Conservation (phyloP, 2,797 vertebrate genomes). For the Aratinga solstitialis region DNA sequence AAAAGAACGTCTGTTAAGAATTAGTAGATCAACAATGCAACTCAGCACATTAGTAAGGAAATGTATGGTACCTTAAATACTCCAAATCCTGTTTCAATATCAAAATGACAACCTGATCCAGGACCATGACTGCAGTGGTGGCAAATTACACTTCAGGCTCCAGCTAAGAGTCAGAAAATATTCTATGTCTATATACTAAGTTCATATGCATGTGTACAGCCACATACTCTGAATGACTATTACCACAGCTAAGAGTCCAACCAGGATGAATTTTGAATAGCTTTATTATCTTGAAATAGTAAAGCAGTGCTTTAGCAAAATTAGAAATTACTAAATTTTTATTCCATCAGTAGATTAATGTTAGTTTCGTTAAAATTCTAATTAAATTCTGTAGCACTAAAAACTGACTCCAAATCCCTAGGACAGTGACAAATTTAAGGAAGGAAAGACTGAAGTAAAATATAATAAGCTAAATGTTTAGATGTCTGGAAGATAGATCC, state of each 20-base stretch:
- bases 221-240: not conserved
- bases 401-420: not conserved
- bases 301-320: not conserved
- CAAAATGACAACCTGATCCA: constrained; percentile 38
- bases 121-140: not conserved
- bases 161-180: not conserved
- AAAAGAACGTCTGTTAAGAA: not conserved
- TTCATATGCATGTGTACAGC: not conserved
- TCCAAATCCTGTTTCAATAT: constrained; percentile 40
- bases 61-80: not conserved
- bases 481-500: not conserved
- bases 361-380: not conserved
- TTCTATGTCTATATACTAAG: not conserved
- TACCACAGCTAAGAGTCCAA: not conserved
- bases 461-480: not conserved
- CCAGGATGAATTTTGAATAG: not conserved
- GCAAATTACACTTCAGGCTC: constrained; percentile 21
- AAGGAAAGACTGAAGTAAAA: not conserved
- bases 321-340: not conserved
- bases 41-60: not conserved
- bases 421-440: not conserved
- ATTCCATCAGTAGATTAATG: not conserved
- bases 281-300: not conserved
- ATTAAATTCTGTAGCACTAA: not conserved
- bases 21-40: constrained; percentile 24